Percentiles rank a stretch among this genome's conserved stretches.
Conservation (phyloP, 2,113 vertebrate species). For the Grammomys dolichurus region DNA sequence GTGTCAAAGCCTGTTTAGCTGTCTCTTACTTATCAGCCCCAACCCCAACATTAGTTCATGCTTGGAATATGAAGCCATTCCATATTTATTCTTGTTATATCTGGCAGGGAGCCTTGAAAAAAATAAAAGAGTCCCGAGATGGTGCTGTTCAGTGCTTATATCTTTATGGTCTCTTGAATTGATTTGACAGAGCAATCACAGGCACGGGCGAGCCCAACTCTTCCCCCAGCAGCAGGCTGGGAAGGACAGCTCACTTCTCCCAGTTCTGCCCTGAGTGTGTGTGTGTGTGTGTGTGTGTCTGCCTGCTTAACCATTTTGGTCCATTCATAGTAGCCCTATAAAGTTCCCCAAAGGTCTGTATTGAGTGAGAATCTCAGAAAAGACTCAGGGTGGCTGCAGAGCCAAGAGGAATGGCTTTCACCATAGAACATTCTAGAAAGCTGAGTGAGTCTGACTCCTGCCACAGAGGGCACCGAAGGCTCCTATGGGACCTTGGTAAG, state of each 20-base stretch:
- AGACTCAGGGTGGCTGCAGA: neutral
- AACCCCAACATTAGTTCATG: slow-evolving; percentile 77
- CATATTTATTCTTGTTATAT: slow-evolving; percentile 84
- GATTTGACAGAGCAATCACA: slow-evolving; percentile 82
- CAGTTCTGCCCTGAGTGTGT: neutral
- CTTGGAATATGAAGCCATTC: slow-evolving; percentile 82
- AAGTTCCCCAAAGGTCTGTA: neutral
- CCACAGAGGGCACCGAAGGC: neutral
- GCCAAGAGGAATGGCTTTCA: neutral
- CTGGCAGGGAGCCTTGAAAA: slow-evolving; percentile 83
- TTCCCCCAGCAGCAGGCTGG: slow-evolving; percentile 71
- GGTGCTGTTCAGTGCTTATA: slow-evolving; percentile 74
- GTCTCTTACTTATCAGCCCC: slow-evolving; percentile 71
- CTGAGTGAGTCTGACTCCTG: neutral
- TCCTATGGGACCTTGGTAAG: neutral
- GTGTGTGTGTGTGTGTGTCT: accelerated
- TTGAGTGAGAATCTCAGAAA: neutral
- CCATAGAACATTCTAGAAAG: slow-evolving; percentile 62
- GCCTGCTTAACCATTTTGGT: accelerated
- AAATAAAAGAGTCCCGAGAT: slow-evolving; percentile 73
- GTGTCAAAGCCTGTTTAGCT: slow-evolving; percentile 62
- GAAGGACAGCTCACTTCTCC: neutral
- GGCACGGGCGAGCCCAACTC: slow-evolving; percentile 63
- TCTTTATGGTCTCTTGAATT: slow-evolving; percentile 82
- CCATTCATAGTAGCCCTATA: neutral